phyloP scores from a whole-genome alignment of 2,888 invertebrate genomes.

The Luffia ferchaultella region DNA sequence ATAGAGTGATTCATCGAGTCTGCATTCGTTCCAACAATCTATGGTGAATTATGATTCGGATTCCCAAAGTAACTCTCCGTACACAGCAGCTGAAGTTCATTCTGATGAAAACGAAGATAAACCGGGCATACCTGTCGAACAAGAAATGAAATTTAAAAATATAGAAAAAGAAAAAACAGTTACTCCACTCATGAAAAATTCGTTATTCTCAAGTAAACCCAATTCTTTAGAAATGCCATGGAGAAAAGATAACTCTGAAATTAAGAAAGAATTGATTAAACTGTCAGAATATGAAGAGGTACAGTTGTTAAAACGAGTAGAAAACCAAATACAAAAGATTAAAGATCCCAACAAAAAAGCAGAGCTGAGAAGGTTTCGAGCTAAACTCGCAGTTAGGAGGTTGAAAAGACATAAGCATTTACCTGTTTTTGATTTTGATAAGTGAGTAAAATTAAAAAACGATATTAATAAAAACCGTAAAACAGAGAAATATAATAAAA shows the following conservation, averaged over 20 bases:
- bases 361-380: slow-evolving; percentile 30
- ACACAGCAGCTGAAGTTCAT: slow-evolving; percentile 6
- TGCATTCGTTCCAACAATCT: slow-evolving; percentile 33
- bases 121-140: not conserved
- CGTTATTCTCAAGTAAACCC: slow-evolving; percentile 35
- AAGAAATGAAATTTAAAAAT: slow-evolving; percentile 10
- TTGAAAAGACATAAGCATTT: slow-evolving; percentile 49
- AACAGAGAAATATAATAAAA: too few relatives aligned
- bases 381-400: slow-evolving; percentile 42
- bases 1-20: slow-evolving; percentile 48
- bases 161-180: slow-evolving; percentile 24
- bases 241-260: slow-evolving; percentile 19
- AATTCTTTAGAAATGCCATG: slow-evolving; percentile 45
- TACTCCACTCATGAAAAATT: slow-evolving; percentile 23
- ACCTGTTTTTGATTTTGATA: slow-evolving; percentile 51
- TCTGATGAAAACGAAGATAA: not conserved
- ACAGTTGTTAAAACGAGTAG: slow-evolving; percentile 48
- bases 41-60: slow-evolving; percentile 39
- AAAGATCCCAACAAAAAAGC: slow-evolving; percentile 33
- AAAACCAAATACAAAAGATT: slow-evolving; percentile 35
- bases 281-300: slow-evolving; percentile 51
- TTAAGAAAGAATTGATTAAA: slow-evolving; percentile 24
- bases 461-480: too few relatives aligned
- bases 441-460: slow-evolving; percentile 37
- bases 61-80: slow-evolving; percentile 29